Evolutionary conservation across 2,797 vertebrate species (phyloP).

Genomic region (Eleutherodactylus coqui): DNA sequence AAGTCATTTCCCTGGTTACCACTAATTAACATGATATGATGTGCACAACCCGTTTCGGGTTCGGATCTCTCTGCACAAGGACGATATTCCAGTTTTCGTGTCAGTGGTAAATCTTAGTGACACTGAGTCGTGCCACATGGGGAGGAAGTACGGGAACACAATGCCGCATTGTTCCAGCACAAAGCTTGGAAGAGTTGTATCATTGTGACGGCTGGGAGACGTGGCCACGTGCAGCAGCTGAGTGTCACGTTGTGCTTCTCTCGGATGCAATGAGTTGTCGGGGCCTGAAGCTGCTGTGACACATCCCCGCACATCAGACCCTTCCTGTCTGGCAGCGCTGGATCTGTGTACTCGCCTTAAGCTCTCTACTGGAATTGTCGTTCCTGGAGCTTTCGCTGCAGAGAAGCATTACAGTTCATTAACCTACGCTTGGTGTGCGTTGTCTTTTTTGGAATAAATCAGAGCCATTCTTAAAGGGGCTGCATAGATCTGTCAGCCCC

Average conservation of each 20-base stretch:
- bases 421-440: not conserved
- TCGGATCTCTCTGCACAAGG: not conserved
- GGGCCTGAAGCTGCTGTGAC: conserved; percentile 40
- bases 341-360: conserved; percentile 4
- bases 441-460: not conserved
- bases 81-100: not conserved
- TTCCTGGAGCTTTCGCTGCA: not conserved
- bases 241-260: conserved; percentile 55
- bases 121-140: not conserved
- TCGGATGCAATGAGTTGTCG: conserved; percentile 41
- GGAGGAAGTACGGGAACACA: conserved; percentile 41
- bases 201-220: conserved; percentile 33
- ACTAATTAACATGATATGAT: not conserved
- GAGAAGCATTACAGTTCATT: not conserved
- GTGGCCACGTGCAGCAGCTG: conserved; percentile 42
- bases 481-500: not conserved
- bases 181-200: conserved; percentile 36
- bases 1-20: not conserved
- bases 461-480: not conserved
- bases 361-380: not conserved
- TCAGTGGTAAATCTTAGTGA: conserved; percentile 16
- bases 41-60: not conserved
- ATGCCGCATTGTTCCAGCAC: conserved; percentile 51
- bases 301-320: conserved; percentile 44
- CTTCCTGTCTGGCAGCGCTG: conserved; percentile 9